Conservation (phyloP, 2,797 vertebrate species). For the Leptoclinus maculatus region DNA sequence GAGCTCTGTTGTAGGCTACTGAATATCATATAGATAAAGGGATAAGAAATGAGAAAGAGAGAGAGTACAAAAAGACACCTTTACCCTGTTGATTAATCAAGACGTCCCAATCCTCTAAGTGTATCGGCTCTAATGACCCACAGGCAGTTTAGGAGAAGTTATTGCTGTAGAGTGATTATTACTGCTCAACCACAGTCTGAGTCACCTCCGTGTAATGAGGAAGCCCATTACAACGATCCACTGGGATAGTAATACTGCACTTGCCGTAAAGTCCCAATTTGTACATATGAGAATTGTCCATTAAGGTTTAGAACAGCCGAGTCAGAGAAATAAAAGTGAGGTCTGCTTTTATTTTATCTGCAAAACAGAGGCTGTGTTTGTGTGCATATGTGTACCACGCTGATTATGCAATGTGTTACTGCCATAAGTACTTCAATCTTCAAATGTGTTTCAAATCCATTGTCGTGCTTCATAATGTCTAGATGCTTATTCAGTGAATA, state of each 20-base stretch:
- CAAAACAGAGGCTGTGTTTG: not conserved
- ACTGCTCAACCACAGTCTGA: constrained; percentile 21
- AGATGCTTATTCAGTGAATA: constrained; percentile 2
- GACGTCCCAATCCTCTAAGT: constrained; percentile 25
- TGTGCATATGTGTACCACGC: not conserved
- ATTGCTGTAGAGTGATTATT: constrained; percentile 53
- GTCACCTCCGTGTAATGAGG: constrained; percentile 47
- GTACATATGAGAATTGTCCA: constrained; percentile 5
- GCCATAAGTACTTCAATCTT: constrained; percentile 1
- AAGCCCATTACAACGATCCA: constrained; percentile 39
- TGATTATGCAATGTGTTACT: not conserved
- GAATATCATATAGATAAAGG: not conserved
- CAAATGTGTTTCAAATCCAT: constrained; percentile 36
- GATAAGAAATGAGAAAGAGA: constrained; percentile 33
- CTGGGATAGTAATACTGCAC: not conserved
- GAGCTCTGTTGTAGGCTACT: not conserved
- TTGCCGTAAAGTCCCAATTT: constrained; percentile 35
- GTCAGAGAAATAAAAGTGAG: constrained; percentile 10
- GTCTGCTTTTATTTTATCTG: not conserved
- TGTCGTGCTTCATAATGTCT: not conserved
- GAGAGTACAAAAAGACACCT: not conserved
- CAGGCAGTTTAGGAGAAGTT: constrained; percentile 3
- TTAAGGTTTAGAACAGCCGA: constrained; percentile 23
- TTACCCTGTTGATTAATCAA: constrained; percentile 41
- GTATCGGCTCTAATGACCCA: constrained; percentile 53